A percentile compares a stretch with the other conserved stretches of the same genome.
Conservation (phyloP, 2,888 invertebrate species). For the Isotomurus palustris region DNA sequence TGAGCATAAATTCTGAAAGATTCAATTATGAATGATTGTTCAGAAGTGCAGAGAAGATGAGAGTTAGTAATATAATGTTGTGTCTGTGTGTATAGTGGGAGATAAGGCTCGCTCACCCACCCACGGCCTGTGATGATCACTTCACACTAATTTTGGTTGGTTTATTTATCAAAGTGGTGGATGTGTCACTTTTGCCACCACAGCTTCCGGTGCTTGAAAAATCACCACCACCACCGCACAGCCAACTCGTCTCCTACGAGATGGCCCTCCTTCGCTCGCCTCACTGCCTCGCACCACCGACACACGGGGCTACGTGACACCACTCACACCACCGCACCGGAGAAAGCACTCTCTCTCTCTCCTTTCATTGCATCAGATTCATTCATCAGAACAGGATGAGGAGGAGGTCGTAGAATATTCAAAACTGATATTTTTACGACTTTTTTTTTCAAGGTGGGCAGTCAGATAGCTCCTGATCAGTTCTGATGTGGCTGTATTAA, state of each 20-base stretch:
- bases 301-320: neutral
- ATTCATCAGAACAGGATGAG: neutral
- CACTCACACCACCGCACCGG: neutral
- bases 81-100: too few relatives aligned
- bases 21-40: too few relatives aligned
- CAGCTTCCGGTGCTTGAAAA: slow-evolving; percentile 16
- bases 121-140: neutral
- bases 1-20: too few relatives aligned
- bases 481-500: too few relatives aligned
- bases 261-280: neutral
- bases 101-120: too few relatives aligned
- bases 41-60: too few relatives aligned
- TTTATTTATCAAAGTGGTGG: neutral
- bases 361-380: neutral
- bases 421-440: too few relatives aligned
- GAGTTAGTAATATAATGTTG: too few relatives aligned
- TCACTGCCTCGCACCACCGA: neutral
- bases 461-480: too few relatives aligned
- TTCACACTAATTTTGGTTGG: neutral
- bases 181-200: slow-evolving; percentile 15
- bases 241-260: neutral
- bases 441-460: too few relatives aligned
- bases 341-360: neutral
- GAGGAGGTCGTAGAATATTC: too few relatives aligned
- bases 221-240: neutral